Evolutionary conservation across 2,888 invertebrate species (phyloP), one percentile per base, ranked within the genome.

Genomic region (Caenorhabditis sp.): DNA sequence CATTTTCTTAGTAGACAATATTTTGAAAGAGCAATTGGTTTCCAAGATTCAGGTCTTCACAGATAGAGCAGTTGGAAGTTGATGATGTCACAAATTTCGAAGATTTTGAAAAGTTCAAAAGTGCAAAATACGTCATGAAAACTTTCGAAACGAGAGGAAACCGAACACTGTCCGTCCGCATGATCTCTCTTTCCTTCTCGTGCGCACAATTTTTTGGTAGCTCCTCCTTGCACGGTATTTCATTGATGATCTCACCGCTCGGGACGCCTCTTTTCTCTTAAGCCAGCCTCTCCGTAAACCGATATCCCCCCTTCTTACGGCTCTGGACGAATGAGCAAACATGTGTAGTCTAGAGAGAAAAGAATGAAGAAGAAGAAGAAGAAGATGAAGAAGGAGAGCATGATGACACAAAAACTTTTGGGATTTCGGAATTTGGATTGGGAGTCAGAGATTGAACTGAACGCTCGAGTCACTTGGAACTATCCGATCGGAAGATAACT

Each of bases 261-360:
- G n/a, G 32, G 9, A 9, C 32, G 13, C 43, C 13, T 43, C 37
- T 17, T 48, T n/a, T n/a, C n/a, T n/a, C n/a, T n/a, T n/a, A n/a
- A n/a, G n/a, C n/a, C n/a, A n/a, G n/a, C 48, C 26, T 45, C 46
- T 11, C 37, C 62, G 55, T 68, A 58, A 59, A 68, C 58, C 43
- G 58, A 68, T 59, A 68, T 68, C 59, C 46, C 24, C 17, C 43
- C 13, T 32, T 32, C 26, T 30, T 24, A 15, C 30, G n/a, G 27
- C 6, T 30, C 9, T 30, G 30, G 37, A 61, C 37, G 55, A 39
- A 46, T 45, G 50, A 68, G 58, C 41, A 58, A 68, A 27, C 35
- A 43, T 30, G 58, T 43, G 58, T 43, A 41, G 37, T 11, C 35
- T 24, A 11, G 22, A 22, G 15, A 37, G 35, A 17, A 24, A 24